These are phyloP conservation scores for Eudemis profundana DNA, from an alignment of 2,888 invertebrate species.

Conservation along the genomic window DNA sequence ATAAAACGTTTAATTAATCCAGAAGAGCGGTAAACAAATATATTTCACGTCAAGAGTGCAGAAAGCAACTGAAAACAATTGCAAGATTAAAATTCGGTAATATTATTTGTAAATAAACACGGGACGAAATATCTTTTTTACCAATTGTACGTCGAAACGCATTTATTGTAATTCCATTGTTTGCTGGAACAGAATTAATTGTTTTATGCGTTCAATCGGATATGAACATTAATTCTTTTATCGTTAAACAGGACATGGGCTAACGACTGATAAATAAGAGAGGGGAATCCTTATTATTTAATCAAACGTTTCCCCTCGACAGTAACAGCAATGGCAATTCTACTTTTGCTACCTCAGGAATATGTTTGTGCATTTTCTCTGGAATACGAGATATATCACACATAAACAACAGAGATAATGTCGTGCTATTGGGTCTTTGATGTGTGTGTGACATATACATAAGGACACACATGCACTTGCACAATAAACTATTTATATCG, in stretches of 20 bases:
- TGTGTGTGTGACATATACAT: too few relatives aligned
- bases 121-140: slow-evolving; percentile 21
- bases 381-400: too few relatives aligned
- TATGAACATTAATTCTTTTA: slow-evolving; percentile 29
- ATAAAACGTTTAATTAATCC: not conserved
- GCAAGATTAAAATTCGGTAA: slow-evolving; percentile 27
- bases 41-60: not conserved
- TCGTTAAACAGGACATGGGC: slow-evolving; percentile 30
- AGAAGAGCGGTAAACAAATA: not conserved
- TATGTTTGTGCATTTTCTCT: too few relatives aligned
- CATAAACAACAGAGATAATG: too few relatives aligned
- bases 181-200: slow-evolving; percentile 35
- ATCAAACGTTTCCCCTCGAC: slow-evolving; percentile 22
- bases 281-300: slow-evolving; percentile 24
- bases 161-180: slow-evolving; percentile 39
- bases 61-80: slow-evolving; percentile 7
- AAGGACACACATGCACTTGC: too few relatives aligned
- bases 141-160: slow-evolving; percentile 26
- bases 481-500: too few relatives aligned
- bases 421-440: too few relatives aligned
- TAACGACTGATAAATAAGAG: slow-evolving; percentile 22
- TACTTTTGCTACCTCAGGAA: too few relatives aligned
- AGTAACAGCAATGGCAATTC: too few relatives aligned
- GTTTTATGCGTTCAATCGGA: slow-evolving; percentile 22
- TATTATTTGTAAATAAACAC: slow-evolving; percentile 14